A percentile compares a stretch with the other conserved stretches of the same genome.
Conservation (phyloP, 2,797 vertebrate genomes). For the Sparidentex hasta region DNA sequence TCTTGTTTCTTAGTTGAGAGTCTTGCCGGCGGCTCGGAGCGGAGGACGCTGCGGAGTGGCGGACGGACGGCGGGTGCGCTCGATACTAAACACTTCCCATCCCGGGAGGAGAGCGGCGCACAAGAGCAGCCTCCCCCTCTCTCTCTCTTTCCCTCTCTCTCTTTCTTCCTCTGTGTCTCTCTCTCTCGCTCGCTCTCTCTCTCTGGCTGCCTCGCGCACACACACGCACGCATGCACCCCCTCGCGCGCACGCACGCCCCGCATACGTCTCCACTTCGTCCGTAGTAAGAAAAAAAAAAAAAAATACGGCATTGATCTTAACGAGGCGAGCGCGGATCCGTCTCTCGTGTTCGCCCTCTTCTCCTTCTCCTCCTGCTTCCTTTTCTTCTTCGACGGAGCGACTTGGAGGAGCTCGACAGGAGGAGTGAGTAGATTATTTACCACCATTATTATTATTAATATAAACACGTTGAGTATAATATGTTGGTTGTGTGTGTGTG, state of each 20-base stretch:
- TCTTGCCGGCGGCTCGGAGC: constrained; percentile 68
- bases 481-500: neutral
- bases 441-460: neutral
- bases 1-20: constrained; percentile 89
- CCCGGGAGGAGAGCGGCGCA: constrained; percentile 78
- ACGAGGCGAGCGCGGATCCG: constrained; percentile 62
- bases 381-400: constrained; percentile 68
- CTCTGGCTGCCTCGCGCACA: constrained; percentile 23
- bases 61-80: constrained; percentile 63
- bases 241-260: constrained; percentile 44
- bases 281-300: constrained; percentile 28
- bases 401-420: constrained; percentile 52
- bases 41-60: constrained; percentile 37
- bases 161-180: constrained; percentile 18
- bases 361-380: too few relatives aligned
- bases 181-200: constrained; percentile 26
- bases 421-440: constrained; percentile 60
- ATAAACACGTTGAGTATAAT: too few relatives aligned
- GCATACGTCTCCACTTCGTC: constrained; percentile 68
- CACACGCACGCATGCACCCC: constrained; percentile 33
- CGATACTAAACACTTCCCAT: constrained; percentile 69
- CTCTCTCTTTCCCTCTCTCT: neutral
- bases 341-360: constrained; percentile 58
- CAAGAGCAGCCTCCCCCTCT: constrained; percentile 53
- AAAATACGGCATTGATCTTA: constrained; percentile 74